phyloP scores from a whole-genome alignment of 1,140 invertebrate species.

The Drosophila hydei region DNA sequence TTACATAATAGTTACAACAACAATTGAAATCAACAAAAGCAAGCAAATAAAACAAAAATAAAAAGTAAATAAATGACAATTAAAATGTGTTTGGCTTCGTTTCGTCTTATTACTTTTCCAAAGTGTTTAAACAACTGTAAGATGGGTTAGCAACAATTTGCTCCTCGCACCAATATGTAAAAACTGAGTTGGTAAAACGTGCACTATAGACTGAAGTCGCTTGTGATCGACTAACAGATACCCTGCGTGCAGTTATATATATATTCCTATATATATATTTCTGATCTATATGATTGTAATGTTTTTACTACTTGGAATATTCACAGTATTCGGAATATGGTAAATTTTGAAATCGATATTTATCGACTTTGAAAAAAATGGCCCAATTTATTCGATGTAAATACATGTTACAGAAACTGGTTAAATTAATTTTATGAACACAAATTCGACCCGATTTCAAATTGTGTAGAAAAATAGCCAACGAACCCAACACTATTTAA shows the following conservation, averaged over 20 bases:
- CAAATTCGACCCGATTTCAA: too few relatives aligned
- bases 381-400: too few relatives aligned
- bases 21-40: constrained; percentile 40
- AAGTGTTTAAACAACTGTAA: constrained; percentile 17
- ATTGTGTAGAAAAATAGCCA: too few relatives aligned
- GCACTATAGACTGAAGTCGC: too few relatives aligned
- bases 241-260: background rate
- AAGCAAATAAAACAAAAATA: constrained; percentile 63
- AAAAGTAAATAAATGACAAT: constrained; percentile 36
- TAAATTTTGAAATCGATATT: background rate
- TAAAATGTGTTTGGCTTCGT: constrained; percentile 4
- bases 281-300: too few relatives aligned
- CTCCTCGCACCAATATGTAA: background rate
- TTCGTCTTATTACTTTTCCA: background rate
- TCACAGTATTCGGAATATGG: too few relatives aligned
- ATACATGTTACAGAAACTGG: too few relatives aligned
- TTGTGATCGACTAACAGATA: background rate
- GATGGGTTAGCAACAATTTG: background rate
- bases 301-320: too few relatives aligned
- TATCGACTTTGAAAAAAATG: background rate
- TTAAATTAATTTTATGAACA: too few relatives aligned
- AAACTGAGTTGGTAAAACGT: background rate
- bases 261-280: too few relatives aligned
- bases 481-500: too few relatives aligned
- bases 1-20: constrained; percentile 58